Conservation (phyloP, 2,888 invertebrate species). For the Lithophane leautieri region DNA sequence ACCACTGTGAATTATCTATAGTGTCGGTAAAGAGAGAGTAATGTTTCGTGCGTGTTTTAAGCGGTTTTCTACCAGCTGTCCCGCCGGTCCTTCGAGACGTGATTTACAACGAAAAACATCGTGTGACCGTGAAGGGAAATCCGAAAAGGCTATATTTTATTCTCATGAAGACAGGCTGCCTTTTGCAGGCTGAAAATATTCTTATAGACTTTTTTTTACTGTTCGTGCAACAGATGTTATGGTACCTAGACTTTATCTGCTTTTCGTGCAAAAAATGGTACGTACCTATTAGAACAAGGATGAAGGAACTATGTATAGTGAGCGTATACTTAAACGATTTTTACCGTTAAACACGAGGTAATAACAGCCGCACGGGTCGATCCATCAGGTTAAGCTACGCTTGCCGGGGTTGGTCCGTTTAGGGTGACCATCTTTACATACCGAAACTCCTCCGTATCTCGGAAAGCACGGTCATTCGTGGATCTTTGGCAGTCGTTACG, state of each 20-base stretch:
- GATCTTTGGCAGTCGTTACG: no score
- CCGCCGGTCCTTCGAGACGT: constrained; percentile 23
- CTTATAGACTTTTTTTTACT: not conserved
- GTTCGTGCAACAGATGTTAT: no score
- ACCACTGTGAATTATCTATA: not conserved
- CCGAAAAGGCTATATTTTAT: constrained; percentile 10
- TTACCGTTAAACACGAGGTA: no score
- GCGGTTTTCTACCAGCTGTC: constrained; percentile 12
- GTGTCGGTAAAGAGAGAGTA: not conserved
- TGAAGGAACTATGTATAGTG: not conserved
- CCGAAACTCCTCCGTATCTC: no score
- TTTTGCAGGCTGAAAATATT: constrained; percentile 14
- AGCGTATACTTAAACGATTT: no score
- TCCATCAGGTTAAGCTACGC: no score
- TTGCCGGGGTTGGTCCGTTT: no score
- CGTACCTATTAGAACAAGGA: not conserved
- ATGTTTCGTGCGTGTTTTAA: constrained; percentile 19
- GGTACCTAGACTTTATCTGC: not conserved
- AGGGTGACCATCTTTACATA: no score
- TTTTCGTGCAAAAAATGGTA: not conserved
- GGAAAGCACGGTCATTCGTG: no score
- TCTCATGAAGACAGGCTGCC: not conserved
- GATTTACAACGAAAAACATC: constrained; percentile 43
- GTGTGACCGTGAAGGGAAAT: constrained; percentile 13
- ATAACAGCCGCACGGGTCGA: no score